Base-by-base conservation (phyloP, 1,140 invertebrate genomes). In the Zophobas atratus region DNA sequence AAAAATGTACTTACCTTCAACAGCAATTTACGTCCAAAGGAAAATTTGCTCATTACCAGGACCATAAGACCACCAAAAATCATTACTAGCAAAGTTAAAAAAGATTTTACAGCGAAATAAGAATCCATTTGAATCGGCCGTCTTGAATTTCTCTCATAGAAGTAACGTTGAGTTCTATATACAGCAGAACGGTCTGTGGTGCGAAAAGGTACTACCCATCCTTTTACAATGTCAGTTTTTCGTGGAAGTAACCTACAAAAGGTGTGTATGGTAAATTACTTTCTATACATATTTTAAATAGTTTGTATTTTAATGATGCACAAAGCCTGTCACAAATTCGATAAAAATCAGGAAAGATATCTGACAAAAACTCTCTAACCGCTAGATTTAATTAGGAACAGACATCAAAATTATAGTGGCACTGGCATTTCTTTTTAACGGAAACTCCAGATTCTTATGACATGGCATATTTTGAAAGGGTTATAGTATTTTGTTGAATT, bases 181-280 rank as follows among this genome's bases (percentile, higher is more conserved):
- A 94, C 91, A 4, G 98, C 92, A 3, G 94, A 93, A 75, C 90
- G 89, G 88, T 99, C 97, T 35, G 93, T 89, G 4, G 94, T 94
- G 0, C 90, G 90, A 86, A 98, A 98, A 6, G 93, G 91, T 0
- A 94, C 49, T 81, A 92, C 94, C 91, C 92, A 97, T 8, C 90
- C 89, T 56, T 91, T 84, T 1, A 90, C 87, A 34, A 92, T 85
- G 1, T 89, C 79, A 72, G 88, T 91, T 63, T 89, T 90, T 83
- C 94, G 95, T 6, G 96, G 77, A 0, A 87, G 60, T 0, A 87
- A 81, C 77, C 93, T 94, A 81, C 46, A 89, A 86, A 20, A 20
- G 20, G 20, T 20, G 20, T 20, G 20, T 20, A 20, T 20, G 20
- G 20, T 20, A 20, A 20, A 20, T 20, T 20, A 20, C 20, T 20